Percentiles rank a stretch among this genome's conserved stretches.
These are phyloP conservation scores for Pollenia amentaria DNA, from an alignment of 2,888 invertebrate genomes.

Conservation along the genomic window DNA sequence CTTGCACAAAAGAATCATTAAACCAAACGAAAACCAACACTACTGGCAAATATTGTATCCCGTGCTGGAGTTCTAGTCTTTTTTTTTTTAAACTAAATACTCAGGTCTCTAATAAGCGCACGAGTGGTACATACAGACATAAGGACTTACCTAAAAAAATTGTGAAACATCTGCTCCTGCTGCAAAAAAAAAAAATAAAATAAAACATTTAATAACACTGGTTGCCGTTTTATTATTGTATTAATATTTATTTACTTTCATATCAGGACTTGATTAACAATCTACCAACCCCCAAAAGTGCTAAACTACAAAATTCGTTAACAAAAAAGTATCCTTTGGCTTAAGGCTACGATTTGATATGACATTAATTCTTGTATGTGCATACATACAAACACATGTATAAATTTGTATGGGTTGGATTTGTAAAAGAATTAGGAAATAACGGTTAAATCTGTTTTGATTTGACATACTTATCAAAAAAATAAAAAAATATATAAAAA, in stretches of 20 bases:
- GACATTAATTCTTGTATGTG: slow-evolving; percentile 62
- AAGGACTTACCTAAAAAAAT: slow-evolving; percentile 75
- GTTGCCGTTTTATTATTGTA: slow-evolving; percentile 55
- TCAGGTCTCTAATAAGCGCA: slow-evolving; percentile 50
- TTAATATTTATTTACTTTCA: slow-evolving; percentile 38
- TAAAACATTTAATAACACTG: slow-evolving; percentile 54
- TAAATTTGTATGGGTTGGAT: neutral
- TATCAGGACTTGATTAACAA: slow-evolving; percentile 67
- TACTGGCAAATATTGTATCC: slow-evolving; percentile 74
- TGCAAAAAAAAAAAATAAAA: slow-evolving; percentile 73
- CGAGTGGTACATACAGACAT: slow-evolving; percentile 38
- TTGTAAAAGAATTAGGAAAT: slow-evolving; percentile 32
- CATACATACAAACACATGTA: neutral
- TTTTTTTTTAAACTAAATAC: slow-evolving; percentile 36
- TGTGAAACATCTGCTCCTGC: slow-evolving; percentile 82
- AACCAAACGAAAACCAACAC: slow-evolving; percentile 74
- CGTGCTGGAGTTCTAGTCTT: slow-evolving; percentile 77
- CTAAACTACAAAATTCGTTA: slow-evolving; percentile 24
- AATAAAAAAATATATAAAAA: slow-evolving; percentile 5
- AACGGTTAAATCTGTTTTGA: slow-evolving; percentile 34
- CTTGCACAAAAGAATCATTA: slow-evolving; percentile 73
- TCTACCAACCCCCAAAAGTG: slow-evolving; percentile 61
- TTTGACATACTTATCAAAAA: slow-evolving; percentile 31
- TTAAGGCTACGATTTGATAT: slow-evolving; percentile 54
- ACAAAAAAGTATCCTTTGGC: slow-evolving; percentile 54